These are phyloP conservation scores for Ptychadena robeensis DNA, from an alignment of 2,797 vertebrate species.

Conservation along the genomic window DNA sequence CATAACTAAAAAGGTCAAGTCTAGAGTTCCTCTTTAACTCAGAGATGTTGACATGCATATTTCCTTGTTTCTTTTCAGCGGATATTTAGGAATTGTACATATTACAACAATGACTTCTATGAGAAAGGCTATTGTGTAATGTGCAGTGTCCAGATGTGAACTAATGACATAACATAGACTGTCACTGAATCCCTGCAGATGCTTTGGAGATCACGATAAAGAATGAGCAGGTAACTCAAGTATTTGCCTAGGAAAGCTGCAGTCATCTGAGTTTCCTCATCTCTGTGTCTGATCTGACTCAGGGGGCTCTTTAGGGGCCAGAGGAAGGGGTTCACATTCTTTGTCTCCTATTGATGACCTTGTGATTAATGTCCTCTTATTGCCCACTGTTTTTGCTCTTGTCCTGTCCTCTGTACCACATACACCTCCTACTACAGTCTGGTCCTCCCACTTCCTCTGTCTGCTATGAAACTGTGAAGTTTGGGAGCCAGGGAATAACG, in stretches of 20 bases:
- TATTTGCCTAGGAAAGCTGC: not conserved
- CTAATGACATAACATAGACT: not conserved
- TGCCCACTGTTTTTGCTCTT: conserved; percentile 10
- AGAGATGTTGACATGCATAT: no score
- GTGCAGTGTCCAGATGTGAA: conserved; percentile 23
- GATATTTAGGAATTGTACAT: not conserved
- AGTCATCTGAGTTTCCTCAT: not conserved
- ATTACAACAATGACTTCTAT: not conserved
- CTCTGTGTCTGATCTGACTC: conserved; percentile 29
- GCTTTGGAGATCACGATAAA: not conserved
- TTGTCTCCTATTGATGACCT: conserved; percentile 44
- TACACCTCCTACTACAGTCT: conserved; percentile 56
- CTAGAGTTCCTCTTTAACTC: no score
- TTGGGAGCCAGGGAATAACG: conserved; percentile 67
- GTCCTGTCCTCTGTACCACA: conserved; percentile 43
- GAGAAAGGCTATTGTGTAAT: conserved; percentile 12
- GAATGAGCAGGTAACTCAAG: conserved; percentile 26
- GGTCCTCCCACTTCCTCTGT: conserved; percentile 77
- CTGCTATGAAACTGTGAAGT: conserved; percentile 66
- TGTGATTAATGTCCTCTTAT: conserved; percentile 36
- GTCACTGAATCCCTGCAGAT: not conserved
- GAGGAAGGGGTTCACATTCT: conserved; percentile 12
- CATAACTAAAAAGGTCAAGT: no score
- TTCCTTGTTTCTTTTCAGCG: no score
- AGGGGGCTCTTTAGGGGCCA: conserved; percentile 43